phyloP scores from a whole-genome alignment of 2,797 vertebrate genomes.

The Mus minutoides region DNA sequence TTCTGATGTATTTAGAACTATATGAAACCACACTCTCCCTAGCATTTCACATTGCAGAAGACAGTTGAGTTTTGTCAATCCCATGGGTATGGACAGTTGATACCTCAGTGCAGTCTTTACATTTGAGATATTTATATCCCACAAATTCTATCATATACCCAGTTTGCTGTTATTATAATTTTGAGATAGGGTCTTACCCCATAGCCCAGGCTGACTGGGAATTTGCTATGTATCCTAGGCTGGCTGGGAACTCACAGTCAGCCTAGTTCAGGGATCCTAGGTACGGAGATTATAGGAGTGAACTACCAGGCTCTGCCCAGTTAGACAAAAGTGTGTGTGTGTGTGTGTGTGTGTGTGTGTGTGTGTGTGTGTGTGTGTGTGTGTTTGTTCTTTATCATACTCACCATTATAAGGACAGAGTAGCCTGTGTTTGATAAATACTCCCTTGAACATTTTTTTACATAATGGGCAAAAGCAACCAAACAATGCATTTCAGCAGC shows the following conservation, averaged over 20 bases:
- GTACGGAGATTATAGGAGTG: not conserved
- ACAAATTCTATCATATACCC: not conserved
- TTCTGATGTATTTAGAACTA: not conserved
- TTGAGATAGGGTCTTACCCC: not conserved
- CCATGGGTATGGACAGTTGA: not conserved
- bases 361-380: not conserved
- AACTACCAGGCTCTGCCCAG: not conserved
- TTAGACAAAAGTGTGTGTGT: not conserved
- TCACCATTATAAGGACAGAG: not conserved
- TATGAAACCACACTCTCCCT: no score
- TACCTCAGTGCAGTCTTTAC: not conserved
- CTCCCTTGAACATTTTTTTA: not conserved
- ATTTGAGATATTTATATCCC: conserved; percentile 14
- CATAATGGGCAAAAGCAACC: not conserved
- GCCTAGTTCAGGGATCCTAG: not conserved
- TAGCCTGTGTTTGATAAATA: not conserved
- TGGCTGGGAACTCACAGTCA: not conserved
- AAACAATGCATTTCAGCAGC: not conserved
- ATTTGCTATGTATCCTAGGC: not conserved
- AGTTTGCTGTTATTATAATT: not conserved
- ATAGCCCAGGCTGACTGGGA: not conserved
- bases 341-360: not conserved
- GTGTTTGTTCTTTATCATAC: not conserved
- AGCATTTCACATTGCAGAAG: not conserved
- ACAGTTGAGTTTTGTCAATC: not conserved